phyloP scores from a whole-genome alignment of 2,797 vertebrate species.

The Enteromius afrohamiltoni region DNA sequence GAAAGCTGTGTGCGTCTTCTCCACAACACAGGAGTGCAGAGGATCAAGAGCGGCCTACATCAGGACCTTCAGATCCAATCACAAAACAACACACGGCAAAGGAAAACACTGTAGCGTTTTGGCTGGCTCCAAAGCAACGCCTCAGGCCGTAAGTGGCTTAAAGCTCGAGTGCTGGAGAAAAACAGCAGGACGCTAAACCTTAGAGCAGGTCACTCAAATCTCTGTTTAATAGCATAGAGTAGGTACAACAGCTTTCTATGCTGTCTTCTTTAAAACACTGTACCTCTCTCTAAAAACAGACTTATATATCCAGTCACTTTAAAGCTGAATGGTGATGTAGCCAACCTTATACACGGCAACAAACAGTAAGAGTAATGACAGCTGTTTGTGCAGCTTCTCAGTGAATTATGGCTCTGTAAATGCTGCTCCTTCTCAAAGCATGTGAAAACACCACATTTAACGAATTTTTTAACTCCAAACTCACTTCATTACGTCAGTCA shows the following conservation, averaged over 20 bases:
- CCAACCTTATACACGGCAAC: background rate
- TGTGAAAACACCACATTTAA: too few relatives aligned
- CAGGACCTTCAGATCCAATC: conserved; percentile 44
- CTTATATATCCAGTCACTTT: background rate
- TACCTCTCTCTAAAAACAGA: background rate
- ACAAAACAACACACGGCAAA: conserved; percentile 15
- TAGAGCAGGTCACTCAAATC: background rate
- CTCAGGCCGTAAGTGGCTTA: conserved; percentile 20
- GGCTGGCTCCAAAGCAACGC: conserved; percentile 36
- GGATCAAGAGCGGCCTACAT: conserved; percentile 38
- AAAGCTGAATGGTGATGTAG: background rate
- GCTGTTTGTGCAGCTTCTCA: too few relatives aligned
- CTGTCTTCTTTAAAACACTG: background rate
- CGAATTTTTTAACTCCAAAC: too few relatives aligned
- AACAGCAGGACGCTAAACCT: background rate
- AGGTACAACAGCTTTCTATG: background rate
- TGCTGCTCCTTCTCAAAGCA: too few relatives aligned
- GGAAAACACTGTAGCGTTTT: conserved; percentile 23
- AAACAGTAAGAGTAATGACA: background rate
- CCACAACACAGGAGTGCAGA: conserved; percentile 19
- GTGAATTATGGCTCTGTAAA: too few relatives aligned
- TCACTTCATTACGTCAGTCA: too few relatives aligned
- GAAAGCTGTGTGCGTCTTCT: conserved; percentile 38
- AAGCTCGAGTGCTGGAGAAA: background rate
- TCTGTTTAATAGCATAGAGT: background rate